A percentile compares a stretch with the other conserved stretches of the same genome.
phyloP scores from a whole-genome alignment of 2,113 vertebrate genomes.

The Pheucticus melanocephalus region DNA sequence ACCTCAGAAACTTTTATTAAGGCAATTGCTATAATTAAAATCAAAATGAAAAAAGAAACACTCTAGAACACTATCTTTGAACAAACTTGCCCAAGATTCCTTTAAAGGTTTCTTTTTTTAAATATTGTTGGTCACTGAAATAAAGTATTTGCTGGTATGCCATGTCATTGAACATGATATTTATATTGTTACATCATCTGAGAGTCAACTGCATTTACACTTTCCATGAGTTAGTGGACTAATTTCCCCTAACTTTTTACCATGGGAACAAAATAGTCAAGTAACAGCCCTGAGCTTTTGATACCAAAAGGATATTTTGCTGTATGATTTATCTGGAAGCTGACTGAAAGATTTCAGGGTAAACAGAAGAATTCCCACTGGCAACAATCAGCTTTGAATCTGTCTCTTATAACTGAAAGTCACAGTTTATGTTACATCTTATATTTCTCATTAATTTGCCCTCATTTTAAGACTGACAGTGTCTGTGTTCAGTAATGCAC shows the following conservation, averaged over 20 bases:
- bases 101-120: background rate
- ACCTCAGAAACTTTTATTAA: conserved; percentile 77
- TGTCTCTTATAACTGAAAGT: background rate
- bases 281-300: background rate
- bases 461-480: background rate
- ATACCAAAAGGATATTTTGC: background rate
- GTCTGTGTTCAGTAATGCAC: background rate
- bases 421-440: background rate
- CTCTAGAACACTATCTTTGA: conserved; percentile 44
- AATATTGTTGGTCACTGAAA: background rate
- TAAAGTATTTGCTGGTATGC: background rate
- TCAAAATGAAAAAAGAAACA: conserved; percentile 52
- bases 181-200: conserved; percentile 57
- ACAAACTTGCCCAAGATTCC: conserved; percentile 10
- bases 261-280: background rate
- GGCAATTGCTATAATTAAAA: conserved; percentile 75
- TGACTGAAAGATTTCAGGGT: background rate
- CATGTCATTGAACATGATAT: conserved; percentile 25
- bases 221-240: conserved; percentile 9
- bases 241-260: conserved; percentile 25
- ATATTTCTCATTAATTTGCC: background rate
- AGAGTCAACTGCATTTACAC: conserved; percentile 35
- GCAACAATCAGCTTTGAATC: background rate
- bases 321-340: background rate
- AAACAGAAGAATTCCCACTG: background rate